Percentiles rank a stretch among this genome's conserved stretches.
Conservation (phyloP, 2,113 vertebrate species). For the Theropithecus gelada region DNA sequence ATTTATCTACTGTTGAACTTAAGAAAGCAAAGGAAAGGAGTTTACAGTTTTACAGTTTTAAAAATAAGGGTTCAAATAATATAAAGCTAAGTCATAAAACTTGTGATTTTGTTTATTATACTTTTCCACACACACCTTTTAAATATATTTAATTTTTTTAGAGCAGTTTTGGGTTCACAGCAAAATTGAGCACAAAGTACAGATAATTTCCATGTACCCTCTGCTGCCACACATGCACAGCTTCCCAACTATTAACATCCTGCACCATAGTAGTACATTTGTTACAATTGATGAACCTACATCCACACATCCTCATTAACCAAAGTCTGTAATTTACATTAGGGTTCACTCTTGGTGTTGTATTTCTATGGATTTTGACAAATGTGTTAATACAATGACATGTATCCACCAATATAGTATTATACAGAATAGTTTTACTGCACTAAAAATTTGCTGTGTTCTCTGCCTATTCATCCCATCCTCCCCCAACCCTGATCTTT, state of each 20-base stretch:
- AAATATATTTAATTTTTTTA: neutral
- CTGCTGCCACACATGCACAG: no score
- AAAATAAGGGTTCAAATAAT: neutral
- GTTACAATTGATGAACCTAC: neutral
- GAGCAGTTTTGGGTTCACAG: conserved; percentile 2
- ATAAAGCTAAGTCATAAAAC: neutral
- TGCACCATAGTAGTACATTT: neutral
- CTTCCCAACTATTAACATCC: neutral
- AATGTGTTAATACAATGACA: neutral
- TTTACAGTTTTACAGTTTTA: neutral
- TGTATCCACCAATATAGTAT: neutral
- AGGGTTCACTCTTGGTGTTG: neutral
- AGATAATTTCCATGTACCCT: neutral
- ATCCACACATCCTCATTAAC: neutral
- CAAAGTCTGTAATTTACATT: neutral
- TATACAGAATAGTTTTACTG: neutral
- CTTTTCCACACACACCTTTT: neutral
- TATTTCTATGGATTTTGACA: neutral
- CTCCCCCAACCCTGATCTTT: neutral
- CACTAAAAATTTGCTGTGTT: neutral
- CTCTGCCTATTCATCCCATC: neutral
- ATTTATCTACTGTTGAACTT: neutral
- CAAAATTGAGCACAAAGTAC: neutral
- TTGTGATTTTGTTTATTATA: conserved; percentile 12
- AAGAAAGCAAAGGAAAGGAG: neutral